A percentile compares a stretch with the other conserved stretches of the same genome.
These are phyloP conservation scores for Acanthosepion pharaonis DNA, from an alignment of 2,888 invertebrate species.

Conservation along the genomic window DNA sequence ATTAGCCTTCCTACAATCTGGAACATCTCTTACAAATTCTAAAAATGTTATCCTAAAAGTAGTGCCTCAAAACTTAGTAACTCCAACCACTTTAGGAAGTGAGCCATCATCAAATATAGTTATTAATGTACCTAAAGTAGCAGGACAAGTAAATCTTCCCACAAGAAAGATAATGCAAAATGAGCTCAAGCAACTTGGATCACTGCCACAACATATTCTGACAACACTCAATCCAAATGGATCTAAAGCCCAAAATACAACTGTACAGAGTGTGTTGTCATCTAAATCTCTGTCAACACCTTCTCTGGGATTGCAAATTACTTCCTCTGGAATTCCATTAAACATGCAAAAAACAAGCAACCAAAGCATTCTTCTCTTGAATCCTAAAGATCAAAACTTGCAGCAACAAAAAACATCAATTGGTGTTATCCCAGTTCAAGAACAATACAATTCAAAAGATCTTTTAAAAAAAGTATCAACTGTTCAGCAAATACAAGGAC, in stretches of 20 bases:
- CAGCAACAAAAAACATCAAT: constrained; percentile 38
- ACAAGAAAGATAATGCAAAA: background rate
- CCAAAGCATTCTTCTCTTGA: constrained; percentile 39
- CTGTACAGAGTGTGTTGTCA: background rate
- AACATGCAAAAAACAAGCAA: background rate
- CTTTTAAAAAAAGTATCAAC: constrained; percentile 39
- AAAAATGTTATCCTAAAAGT: constrained; percentile 60
- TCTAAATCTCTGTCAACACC: background rate
- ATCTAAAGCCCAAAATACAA: background rate
- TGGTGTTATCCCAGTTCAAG: constrained; percentile 34
- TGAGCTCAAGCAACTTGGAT: background rate
- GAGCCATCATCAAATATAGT: background rate
- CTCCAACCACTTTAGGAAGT: constrained; percentile 48
- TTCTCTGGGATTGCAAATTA: background rate
- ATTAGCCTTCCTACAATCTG: constrained; percentile 43
- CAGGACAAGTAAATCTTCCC: background rate
- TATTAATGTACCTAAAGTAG: background rate
- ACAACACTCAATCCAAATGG: background rate
- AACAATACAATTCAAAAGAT: constrained; percentile 44
- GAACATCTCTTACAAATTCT: constrained; percentile 49
- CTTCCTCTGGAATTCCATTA: constrained; percentile 35
- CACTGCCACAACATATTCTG: constrained; percentile 36
- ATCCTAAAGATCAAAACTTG: constrained; percentile 1
- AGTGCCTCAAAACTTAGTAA: constrained; percentile 55
- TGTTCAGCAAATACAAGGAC: constrained; percentile 34